Evolutionary conservation across 1,140 invertebrate species (phyloP).

Genomic region (Ooceraea biroi): DNA sequence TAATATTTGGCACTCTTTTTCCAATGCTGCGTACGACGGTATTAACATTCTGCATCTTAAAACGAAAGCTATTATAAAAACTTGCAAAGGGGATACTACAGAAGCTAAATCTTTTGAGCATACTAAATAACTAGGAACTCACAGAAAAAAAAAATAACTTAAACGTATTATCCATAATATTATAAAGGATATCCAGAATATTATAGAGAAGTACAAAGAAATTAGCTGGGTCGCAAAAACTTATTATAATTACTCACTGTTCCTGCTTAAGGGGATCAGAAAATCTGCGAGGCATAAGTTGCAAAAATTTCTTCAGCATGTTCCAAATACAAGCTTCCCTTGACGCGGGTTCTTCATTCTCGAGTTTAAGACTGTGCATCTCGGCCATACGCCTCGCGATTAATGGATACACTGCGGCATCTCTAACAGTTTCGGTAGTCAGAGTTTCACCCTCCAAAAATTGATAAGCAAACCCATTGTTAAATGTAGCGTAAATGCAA

Average conservation of each 20-base stretch:
- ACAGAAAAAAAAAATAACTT: no score
- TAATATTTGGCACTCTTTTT: conserved; percentile 90
- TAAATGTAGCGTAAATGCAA: conserved; percentile 95
- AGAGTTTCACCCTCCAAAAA: conserved; percentile 95
- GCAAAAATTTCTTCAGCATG: conserved; percentile 91
- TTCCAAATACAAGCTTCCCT: conserved; percentile 90
- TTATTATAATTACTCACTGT: conserved; percentile 85
- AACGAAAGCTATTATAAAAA: conserved; percentile 54
- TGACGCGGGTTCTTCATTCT: conserved; percentile 74
- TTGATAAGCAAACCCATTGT: conserved; percentile 97
- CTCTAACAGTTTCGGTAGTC: conserved; percentile 89
- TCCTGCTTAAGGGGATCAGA: conserved; percentile 88
- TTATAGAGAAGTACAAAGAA: no score
- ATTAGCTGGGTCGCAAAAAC: background rate
- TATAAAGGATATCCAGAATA: no score
- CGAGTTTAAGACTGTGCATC: conserved; percentile 90
- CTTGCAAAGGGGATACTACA: background rate
- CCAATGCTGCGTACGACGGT: conserved; percentile 89
- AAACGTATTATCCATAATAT: no score
- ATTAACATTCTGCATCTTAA: conserved; percentile 91
- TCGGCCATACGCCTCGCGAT: conserved; percentile 93
- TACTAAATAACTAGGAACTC: no score
- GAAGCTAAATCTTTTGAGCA: background rate
- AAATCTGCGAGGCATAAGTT: conserved; percentile 90
- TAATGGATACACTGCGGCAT: conserved; percentile 90